Evolutionary conservation across 2,113 vertebrate genomes (phyloP), one percentile per base, ranked within the genome.

Genomic region (Brachyhypopomus occidentalis): DNA sequence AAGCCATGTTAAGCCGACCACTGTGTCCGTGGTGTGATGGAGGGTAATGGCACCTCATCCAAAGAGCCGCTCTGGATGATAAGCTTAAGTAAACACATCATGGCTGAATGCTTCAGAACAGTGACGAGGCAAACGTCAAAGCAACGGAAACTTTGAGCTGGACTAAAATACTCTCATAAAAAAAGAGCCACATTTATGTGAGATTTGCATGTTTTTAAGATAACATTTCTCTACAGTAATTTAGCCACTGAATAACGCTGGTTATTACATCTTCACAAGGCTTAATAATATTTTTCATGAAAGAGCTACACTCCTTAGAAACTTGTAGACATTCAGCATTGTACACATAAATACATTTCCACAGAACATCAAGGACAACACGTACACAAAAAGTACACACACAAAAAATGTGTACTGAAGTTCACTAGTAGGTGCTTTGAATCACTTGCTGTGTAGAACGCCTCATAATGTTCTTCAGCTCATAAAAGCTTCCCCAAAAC

Each of bases 191-290:
- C 74, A 25, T 56, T 9, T 22, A 75, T 45, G 20, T 62, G 1
- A 23, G 56, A 58, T 82, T 79, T 82, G 75, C 75, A 79, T 85
- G 58, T 75, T 74, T 73, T 81, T 67, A 62, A 20, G 34, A 20
- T 19, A 23, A 55, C 55, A 75, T 74, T 69, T 58, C 56, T 48
- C 22, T 3, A 41, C 58, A 72, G 23, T 62, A 62, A 83, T 48
- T 19, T 58, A 67, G 25, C 56, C 2, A 23, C 25, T 34, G 58
- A 74, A 78, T 67, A 41, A 75, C 16, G 3, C 17, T 25, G 76
- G 30, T 30, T 30, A 30, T 30, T 30, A 56, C 30, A 2, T 0
- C 59, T 52, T 52, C 45, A 14, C 12, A 52, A 14, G 2, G 12
- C 45, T 52, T 52, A 12, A 52, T 52, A 52, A 67, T 0, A 2